These are phyloP conservation scores for Hybognathus amarus DNA, from an alignment of 2,797 vertebrate genomes.

Conservation along the genomic window DNA sequence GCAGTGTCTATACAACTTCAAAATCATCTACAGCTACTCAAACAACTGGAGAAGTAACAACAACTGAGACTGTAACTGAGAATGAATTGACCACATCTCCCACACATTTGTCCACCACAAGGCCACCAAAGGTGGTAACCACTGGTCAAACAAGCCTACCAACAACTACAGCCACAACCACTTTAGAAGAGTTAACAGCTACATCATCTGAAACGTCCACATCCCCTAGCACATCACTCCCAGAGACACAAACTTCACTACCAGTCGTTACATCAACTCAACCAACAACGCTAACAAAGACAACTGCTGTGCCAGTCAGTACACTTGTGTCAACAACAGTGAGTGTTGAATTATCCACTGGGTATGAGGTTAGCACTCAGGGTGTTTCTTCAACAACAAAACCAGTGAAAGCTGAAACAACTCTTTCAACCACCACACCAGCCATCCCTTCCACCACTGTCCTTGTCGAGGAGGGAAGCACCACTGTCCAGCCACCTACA, in stretches of 20 bases:
- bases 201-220: neutral
- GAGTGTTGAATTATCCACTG: neutral
- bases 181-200: neutral
- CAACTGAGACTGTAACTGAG: constrained; percentile 11
- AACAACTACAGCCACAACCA: neutral
- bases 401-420: neutral
- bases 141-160: neutral
- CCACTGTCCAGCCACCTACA: neutral
- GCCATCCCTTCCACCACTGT: neutral
- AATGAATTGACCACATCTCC: neutral
- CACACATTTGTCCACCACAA: neutral
- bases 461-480: neutral
- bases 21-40: constrained; percentile 10
- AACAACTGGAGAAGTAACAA: constrained; percentile 5
- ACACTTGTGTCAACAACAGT: constrained; percentile 6
- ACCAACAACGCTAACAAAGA: neutral
- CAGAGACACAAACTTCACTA: neutral
- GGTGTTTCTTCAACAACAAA: neutral
- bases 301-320: constrained; percentile 9
- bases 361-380: neutral
- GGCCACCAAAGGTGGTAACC: neutral
- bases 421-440: neutral
- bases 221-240: neutral
- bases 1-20: neutral
- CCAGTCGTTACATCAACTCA: neutral